Base-by-base conservation (phyloP, 2,888 invertebrate genomes). In the Scaeva pyrastri region DNA sequence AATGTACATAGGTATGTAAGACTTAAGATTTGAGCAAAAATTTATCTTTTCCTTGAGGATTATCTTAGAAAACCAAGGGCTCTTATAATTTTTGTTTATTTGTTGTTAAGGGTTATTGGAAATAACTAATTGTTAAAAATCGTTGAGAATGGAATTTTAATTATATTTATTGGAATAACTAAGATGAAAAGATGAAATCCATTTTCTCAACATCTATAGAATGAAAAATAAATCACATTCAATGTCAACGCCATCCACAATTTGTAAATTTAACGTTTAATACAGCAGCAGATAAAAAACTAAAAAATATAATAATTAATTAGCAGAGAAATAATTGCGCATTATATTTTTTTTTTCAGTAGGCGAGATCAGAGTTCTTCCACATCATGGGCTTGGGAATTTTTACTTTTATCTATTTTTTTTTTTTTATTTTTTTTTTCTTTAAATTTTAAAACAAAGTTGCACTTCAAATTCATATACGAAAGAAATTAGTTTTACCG, bases 321-420 rank as follows among this genome's bases (percentile, higher is more conserved):
- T 14, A 4, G 19, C 60, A 70, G 39, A 75, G 58, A 56, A 70
- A 75, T 26, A 79, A 85, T 68, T 85, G 85, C 85, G 85, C 85
- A 85, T 85, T 83, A 80, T 80, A 68, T 72, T 66, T 58, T 23
- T 7, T n/a, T 56, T 74, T 56, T 79, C 45, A 50, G 68, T 75
- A 39, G 52, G 36, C 58, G 50, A 83, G 60, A 76, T 80, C 66
- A 72, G 79, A 68, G 31, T 73, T 62, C 36, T 68, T 74, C 81
- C 71, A 66, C 76, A 74, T 64, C 76, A 68, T 74, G 73, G 48
- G 52, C 41, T 72, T 64, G 26, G 52, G 23, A 62, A 55, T 58
- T 72, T 58, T 73, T 45, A 60, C 45, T 78, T 39, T n/a, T 70
- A 64, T 64, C 19, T 21, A 48, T 64, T 26, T 66, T 56, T 23